Evolutionary conservation across 2,888 invertebrate species (phyloP), one percentile per base, ranked within the genome.

Genomic region (Pimpla rufipes): DNA sequence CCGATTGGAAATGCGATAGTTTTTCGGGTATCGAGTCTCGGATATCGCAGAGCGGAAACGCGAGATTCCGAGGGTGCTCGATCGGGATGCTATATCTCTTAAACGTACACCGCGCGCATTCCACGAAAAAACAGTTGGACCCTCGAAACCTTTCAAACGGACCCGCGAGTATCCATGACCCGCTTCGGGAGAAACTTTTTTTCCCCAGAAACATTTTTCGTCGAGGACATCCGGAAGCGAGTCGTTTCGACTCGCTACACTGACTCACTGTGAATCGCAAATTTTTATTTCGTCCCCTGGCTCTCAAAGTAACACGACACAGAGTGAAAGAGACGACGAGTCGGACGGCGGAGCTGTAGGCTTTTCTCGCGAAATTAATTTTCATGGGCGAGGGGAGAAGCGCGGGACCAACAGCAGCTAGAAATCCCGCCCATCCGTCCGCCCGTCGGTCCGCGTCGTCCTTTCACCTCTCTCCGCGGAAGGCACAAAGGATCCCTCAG

Each of bases 321-420:
- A 55, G 70, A 55, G 52, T 47, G n/a, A 73, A 18, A 40, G 59
- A 35, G 62, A 67, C 50, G 21, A 47, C 18, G 45, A n/a, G 16
- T n/a, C 13, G n/a, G 37, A 55, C 5, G 29, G 29, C 29, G 5
- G 29, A 29, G 18, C 62, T 66, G 42, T 67, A 50, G 45, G 59
- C 42, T n/a, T 57, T 67, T 81, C 37, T 10, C 40, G 71, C 10
- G 76, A 50, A 83, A 83, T 83, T 83, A 83, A 83, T 83, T 79
- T 79, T 83, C 83, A 76, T 50, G 70, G 21, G 6, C 42, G 13
- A 18, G 45, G 52, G 16, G 16, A 66, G 50, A 47, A n/a, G n/a
- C n/a, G n/a, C n/a, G 59, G 64, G 57, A 18, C 11, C 37, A 62
- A 16, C 29, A 16, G 59, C 16, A 37, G 37, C 37, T 0, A 66